Percentiles rank a stretch among this genome's conserved stretches.
Evolutionary conservation across 23 tunicate species (phyloP).

Genomic region (Phallusia fumigata): DNA sequence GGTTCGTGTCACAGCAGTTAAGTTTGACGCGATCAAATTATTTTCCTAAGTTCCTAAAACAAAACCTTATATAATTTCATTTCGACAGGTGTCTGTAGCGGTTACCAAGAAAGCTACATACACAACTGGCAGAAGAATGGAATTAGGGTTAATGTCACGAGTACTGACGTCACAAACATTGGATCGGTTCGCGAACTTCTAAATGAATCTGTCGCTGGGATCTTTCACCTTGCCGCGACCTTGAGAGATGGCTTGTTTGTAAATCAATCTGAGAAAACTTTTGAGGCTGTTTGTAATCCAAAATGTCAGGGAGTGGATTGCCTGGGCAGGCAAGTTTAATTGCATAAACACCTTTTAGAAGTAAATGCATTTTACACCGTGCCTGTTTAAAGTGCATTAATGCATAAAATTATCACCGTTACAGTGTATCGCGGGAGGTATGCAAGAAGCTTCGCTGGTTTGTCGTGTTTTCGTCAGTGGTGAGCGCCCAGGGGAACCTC

Average conservation of each 20-base stretch:
- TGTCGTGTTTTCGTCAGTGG: slow-evolving; percentile 24
- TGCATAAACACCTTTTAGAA: not conserved
- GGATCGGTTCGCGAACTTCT: not conserved
- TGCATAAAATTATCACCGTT: not conserved
- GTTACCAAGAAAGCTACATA: slow-evolving; percentile 17
- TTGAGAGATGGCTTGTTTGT: slow-evolving; percentile 10
- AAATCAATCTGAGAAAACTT: slow-evolving; percentile 7
- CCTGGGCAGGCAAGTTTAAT: slow-evolving; percentile 13
- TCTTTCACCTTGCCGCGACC: slow-evolving; percentile 28
- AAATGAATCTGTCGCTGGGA: slow-evolving; percentile 6
- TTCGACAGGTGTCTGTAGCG: slow-evolving; percentile 12
- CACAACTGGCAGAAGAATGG: slow-evolving; percentile 10
- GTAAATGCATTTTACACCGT: not conserved
- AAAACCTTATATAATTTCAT: not conserved
- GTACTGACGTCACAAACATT: not conserved
- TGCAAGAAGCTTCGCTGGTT: slow-evolving; percentile 19
- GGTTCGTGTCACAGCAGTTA: no score
- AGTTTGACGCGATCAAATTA: not conserved
- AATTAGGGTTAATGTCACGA: not conserved
- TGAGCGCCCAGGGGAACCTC: slow-evolving; percentile 9
- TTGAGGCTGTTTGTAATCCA: slow-evolving; percentile 3
- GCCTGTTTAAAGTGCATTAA: no score
- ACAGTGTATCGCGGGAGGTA: not conserved
- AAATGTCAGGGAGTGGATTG: slow-evolving; percentile 11
- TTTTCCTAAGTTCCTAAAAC: not conserved